Percentiles rank a stretch among this genome's conserved stretches.
phyloP scores from a whole-genome alignment of 1,140 invertebrate species.

The Drosophila nigrodunni region DNA sequence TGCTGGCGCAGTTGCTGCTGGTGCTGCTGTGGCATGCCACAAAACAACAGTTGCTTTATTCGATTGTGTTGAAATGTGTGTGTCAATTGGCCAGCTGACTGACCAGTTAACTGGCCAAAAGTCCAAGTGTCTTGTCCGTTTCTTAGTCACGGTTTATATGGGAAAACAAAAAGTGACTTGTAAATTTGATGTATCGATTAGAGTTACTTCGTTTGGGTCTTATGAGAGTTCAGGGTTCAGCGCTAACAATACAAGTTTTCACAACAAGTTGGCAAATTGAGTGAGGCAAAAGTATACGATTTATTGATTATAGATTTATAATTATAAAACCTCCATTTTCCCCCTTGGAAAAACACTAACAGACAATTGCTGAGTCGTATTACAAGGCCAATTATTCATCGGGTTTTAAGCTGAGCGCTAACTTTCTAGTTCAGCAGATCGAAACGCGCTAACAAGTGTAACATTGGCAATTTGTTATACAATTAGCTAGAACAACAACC shows the following conservation, averaged over 20 bases:
- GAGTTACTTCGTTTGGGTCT: background rate
- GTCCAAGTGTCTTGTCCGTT: background rate
- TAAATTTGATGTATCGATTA: constrained; percentile 20
- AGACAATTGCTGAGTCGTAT: background rate
- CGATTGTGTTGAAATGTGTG: constrained; percentile 33
- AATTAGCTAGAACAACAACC: constrained; percentile 70
- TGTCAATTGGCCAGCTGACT: constrained; percentile 38
- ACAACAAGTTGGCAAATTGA: constrained; percentile 3
- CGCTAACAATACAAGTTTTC: background rate
- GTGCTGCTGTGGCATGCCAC: too few relatives aligned
- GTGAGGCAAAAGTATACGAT: background rate
- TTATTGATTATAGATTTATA: background rate
- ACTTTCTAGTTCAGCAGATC: constrained; percentile 66
- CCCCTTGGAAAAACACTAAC: background rate
- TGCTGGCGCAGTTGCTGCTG: background rate
- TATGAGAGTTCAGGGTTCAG: constrained; percentile 5
- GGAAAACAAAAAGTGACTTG: background rate
- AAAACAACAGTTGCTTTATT: constrained; percentile 7
- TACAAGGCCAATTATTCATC: constrained; percentile 20
- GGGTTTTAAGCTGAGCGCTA: constrained; percentile 1
- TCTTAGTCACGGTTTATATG: constrained; percentile 24
- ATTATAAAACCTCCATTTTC: background rate
- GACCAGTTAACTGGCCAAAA: constrained; percentile 8
- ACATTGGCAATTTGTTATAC: constrained; percentile 75
- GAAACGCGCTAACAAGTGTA: constrained; percentile 75